Conservation (phyloP, 2,113 vertebrate species). For the Cisticola juncidis region DNA sequence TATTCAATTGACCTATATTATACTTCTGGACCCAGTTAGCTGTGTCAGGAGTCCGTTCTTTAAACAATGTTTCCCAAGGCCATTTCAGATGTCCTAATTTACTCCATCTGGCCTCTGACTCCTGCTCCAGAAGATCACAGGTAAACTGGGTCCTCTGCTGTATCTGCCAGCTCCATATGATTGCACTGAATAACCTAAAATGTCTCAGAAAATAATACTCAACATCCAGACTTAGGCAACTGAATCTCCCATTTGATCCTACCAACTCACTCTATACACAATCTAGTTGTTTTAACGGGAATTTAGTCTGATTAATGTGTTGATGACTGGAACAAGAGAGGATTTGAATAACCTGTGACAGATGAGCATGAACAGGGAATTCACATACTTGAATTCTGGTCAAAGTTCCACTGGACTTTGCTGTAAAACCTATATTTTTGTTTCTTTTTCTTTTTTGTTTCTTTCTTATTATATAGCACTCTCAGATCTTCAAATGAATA, state of each 20-base stretch:
- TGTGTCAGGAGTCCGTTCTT: background rate
- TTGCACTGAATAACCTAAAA: background rate
- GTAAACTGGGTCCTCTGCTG: background rate
- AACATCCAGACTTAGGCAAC: background rate
- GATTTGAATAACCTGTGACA: background rate
- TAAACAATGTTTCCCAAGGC: background rate
- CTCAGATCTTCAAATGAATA: background rate
- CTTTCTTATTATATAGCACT: background rate
- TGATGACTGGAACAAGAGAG: background rate
- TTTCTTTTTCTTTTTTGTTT: background rate
- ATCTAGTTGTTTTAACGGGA: background rate
- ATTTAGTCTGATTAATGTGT: background rate
- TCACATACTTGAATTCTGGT: background rate
- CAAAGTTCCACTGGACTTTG: background rate
- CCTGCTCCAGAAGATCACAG: background rate
- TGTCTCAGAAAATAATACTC: background rate
- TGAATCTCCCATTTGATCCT: background rate
- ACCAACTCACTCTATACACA: background rate
- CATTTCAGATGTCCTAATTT: slow-evolving; percentile 5
- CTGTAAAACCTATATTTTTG: background rate
- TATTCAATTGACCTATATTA: background rate
- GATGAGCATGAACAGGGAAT: background rate
- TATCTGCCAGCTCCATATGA: background rate
- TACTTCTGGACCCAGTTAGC: background rate
- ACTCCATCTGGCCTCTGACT: background rate